These are phyloP conservation scores for Trichogramma dendrolimi DNA, from an alignment of 2,888 invertebrate species.

Conservation along the genomic window DNA sequence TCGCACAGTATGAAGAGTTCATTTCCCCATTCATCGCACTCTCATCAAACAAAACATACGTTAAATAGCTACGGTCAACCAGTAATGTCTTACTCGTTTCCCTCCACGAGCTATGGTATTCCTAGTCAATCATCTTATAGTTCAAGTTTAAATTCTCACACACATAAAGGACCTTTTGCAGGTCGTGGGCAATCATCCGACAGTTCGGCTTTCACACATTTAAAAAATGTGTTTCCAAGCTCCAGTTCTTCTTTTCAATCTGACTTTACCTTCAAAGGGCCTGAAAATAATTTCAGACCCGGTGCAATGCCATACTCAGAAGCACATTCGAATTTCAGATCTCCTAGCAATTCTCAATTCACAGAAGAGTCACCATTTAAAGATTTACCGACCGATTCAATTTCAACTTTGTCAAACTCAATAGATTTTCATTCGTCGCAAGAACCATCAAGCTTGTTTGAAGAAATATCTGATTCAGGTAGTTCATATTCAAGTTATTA, in stretches of 20 bases:
- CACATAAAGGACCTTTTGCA: too few relatives aligned
- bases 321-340: slow-evolving; percentile 30
- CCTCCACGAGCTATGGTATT: slow-evolving; percentile 23
- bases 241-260: slow-evolving; percentile 25
- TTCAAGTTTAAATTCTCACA: slow-evolving; percentile 19
- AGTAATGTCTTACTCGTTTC: slow-evolving; percentile 15
- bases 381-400: slow-evolving; percentile 5
- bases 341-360: slow-evolving; percentile 23
- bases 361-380: neutral
- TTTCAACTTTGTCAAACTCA: slow-evolving; percentile 31
- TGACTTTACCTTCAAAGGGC: slow-evolving; percentile 13
- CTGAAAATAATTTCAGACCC: slow-evolving; percentile 23
- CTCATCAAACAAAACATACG: slow-evolving; percentile 3
- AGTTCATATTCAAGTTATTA: slow-evolving; percentile 41
- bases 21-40: neutral
- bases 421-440: slow-evolving; percentile 32
- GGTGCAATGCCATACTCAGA: slow-evolving; percentile 27
- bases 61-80: slow-evolving; percentile 28
- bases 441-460: slow-evolving; percentile 34
- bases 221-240: slow-evolving; percentile 13
- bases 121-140: slow-evolving; percentile 9
- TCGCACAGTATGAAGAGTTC: slow-evolving; percentile 13
- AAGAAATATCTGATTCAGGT: slow-evolving; percentile 13
- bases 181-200: too few relatives aligned
- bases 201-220: too few relatives aligned